These are phyloP conservation scores for Trichopoda pennipes DNA, from an alignment of 2,888 invertebrate genomes.

Conservation along the genomic window DNA sequence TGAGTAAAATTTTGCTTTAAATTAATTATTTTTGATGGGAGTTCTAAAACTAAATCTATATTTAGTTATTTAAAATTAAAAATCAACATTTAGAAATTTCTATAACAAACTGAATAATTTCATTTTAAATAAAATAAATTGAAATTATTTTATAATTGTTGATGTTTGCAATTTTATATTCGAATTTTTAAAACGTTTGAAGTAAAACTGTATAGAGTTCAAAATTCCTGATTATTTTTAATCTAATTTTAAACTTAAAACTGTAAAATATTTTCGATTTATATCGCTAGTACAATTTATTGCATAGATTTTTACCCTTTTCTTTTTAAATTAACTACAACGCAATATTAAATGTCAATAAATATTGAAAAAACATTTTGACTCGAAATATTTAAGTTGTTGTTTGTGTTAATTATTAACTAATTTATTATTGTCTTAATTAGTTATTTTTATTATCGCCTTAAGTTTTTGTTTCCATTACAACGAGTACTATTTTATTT, in stretches of 20 bases:
- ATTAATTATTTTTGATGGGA: too few relatives aligned
- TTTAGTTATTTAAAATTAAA: too few relatives aligned
- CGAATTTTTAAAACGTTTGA: background rate
- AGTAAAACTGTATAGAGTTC: too few relatives aligned
- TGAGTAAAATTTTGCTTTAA: too few relatives aligned
- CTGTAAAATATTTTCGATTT: slow-evolving; percentile 22
- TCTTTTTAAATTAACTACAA: background rate
- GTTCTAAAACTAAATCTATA: too few relatives aligned
- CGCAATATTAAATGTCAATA: background rate
- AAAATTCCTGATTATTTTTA: too few relatives aligned
- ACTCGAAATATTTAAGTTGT: background rate
- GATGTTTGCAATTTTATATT: background rate
- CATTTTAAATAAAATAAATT: too few relatives aligned
- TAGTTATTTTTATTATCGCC: background rate
- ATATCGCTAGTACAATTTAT: slow-evolving; percentile 49
- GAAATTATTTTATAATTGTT: background rate
- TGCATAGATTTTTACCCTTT: slow-evolving; percentile 1
- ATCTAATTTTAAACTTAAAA: slow-evolving; percentile 11
- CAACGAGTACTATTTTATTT: background rate
- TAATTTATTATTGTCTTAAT: background rate
- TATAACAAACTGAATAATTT: too few relatives aligned
- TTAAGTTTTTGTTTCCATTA: background rate
- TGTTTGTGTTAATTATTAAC: too few relatives aligned
- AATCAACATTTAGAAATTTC: too few relatives aligned
- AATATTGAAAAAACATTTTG: background rate